Evolutionary conservation across 1,140 invertebrate genomes (phyloP).

Genomic region (Zaprionus ornatus): DNA sequence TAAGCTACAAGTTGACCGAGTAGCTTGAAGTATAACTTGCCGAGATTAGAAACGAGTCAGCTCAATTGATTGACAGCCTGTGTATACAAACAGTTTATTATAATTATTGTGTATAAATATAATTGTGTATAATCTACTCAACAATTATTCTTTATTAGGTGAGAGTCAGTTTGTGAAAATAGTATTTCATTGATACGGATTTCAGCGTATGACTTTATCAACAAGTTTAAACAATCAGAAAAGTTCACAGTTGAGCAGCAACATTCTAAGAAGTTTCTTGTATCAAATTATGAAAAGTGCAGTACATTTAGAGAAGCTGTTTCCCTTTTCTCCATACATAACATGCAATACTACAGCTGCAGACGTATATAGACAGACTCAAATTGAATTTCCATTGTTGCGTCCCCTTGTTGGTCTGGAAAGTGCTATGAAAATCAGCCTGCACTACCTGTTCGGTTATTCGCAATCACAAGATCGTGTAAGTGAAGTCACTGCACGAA

Average conservation of each 20-base stretch:
- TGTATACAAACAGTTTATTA: neutral
- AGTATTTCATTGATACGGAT: too few species aligned
- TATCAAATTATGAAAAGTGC: neutral
- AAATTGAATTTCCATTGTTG: neutral
- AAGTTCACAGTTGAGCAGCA: neutral
- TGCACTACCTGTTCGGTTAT: neutral
- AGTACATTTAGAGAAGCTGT: too few species aligned
- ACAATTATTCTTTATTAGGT: neutral
- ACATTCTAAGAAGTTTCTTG: too few species aligned
- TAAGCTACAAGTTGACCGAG: neutral
- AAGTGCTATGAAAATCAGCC: neutral
- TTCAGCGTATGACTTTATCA: too few species aligned
- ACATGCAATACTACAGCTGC: too few species aligned
- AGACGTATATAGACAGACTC: neutral
- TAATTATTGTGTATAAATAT: neutral
- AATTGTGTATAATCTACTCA: neutral
- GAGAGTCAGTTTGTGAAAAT: too few species aligned
- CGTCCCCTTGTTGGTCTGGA: too few species aligned
- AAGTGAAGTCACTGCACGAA: neutral
- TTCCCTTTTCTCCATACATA: too few species aligned
- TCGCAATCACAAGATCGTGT: neutral
- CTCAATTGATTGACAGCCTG: neutral
- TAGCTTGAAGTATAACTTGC: neutral
- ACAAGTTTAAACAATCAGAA: neutral
- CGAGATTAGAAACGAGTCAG: conserved; percentile 1